phyloP scores from a whole-genome alignment of 2,888 invertebrate genomes.

The Drosophila borealis region DNA sequence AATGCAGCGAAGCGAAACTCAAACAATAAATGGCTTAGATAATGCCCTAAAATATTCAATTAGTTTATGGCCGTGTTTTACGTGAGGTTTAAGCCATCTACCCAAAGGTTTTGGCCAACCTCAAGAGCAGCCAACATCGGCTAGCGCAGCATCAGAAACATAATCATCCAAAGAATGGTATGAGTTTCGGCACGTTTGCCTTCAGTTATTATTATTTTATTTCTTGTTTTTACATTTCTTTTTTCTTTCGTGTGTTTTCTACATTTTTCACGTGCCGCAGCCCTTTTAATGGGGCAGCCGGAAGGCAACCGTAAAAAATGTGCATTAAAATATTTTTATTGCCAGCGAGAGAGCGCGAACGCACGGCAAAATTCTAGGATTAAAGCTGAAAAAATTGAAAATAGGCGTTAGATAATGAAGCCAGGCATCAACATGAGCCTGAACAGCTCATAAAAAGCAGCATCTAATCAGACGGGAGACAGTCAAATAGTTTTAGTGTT shows the following conservation, averaged over 20 bases:
- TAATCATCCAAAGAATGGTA: conserved; percentile 56
- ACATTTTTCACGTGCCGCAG: conserved; percentile 56
- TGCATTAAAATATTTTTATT: conserved; percentile 79
- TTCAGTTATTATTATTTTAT: conserved; percentile 62
- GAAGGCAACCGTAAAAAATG: conserved; percentile 56
- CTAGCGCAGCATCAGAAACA: conserved; percentile 31
- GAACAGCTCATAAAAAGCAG: conserved; percentile 61
- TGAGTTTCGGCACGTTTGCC: conserved; percentile 52
- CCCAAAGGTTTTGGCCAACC: conserved; percentile 20
- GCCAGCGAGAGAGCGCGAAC: conserved; percentile 37
- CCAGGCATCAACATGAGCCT: conserved; percentile 43
- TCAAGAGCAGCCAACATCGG: conserved; percentile 8
- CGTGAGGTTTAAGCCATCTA: conserved; percentile 31
- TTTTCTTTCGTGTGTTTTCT: conserved; percentile 22
- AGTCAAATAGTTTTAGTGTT: background rate
- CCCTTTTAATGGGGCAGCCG: conserved; percentile 68
- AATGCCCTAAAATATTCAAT: conserved; percentile 78
- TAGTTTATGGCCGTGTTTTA: conserved; percentile 74
- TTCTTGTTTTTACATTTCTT: conserved; percentile 18
- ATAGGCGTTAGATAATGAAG: conserved; percentile 70
- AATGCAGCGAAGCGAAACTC: conserved; percentile 74
- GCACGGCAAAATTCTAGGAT: conserved; percentile 36
- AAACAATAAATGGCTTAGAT: conserved; percentile 78
- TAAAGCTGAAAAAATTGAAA: conserved; percentile 69
- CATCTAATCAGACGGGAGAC: background rate